phyloP scores from a whole-genome alignment of 1,140 invertebrate genomes.

The Camponotus pennsylvanicus region DNA sequence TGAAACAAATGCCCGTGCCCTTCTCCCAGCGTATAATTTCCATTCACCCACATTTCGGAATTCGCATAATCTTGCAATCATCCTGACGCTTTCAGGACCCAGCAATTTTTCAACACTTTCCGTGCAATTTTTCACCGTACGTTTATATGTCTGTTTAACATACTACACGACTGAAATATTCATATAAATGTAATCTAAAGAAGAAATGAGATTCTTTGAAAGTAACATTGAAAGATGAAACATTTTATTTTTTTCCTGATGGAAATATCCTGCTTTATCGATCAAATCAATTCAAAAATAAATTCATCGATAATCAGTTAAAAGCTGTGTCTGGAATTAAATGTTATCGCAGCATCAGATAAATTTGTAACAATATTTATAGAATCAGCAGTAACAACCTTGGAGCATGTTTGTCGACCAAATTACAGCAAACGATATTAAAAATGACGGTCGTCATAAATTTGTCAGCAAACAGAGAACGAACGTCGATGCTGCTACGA shows the following conservation, averaged over 20 bases:
- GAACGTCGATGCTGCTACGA: constrained; percentile 3
- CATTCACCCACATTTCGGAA: constrained; percentile 34
- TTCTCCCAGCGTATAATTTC: constrained; percentile 33
- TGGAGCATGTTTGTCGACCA: background rate
- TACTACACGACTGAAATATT: background rate
- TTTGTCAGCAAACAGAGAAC: background rate
- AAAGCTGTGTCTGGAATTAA: background rate
- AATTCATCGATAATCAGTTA: background rate
- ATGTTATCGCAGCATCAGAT: background rate
- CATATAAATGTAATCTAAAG: background rate
- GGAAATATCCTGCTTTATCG: background rate
- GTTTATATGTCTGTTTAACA: background rate
- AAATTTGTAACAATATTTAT: background rate
- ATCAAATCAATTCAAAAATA: background rate
- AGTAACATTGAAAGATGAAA: background rate
- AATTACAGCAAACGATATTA: background rate
- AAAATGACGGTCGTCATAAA: constrained; percentile 7
- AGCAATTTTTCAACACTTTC: background rate
- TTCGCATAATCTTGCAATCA: constrained; percentile 38
- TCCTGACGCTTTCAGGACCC: background rate
- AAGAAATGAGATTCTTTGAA: background rate
- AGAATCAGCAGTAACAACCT: background rate
- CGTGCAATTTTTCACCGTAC: background rate
- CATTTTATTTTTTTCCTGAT: background rate
- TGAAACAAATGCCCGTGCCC: constrained; percentile 48